Conservation (phyloP, 2,888 invertebrate species). For the Caenorhabditis japonica region DNA sequence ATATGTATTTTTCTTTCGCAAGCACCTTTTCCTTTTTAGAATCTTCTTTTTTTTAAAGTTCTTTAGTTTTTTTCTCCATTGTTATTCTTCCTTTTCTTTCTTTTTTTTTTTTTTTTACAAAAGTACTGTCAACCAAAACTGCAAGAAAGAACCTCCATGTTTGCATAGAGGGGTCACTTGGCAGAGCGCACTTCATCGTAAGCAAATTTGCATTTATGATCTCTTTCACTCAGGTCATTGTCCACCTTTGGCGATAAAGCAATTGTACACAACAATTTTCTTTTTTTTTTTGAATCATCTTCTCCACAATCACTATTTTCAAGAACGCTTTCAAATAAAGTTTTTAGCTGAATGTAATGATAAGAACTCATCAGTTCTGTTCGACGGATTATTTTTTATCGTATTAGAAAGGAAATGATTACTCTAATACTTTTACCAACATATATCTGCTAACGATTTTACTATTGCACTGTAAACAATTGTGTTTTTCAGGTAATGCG, state of each 20-base stretch:
- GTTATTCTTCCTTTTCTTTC: slow-evolving; percentile 16
- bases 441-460: not conserved
- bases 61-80: no score
- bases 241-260: slow-evolving; percentile 22
- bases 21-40: slow-evolving; percentile 1
- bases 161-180: slow-evolving; percentile 41
- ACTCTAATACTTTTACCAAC: slow-evolving; percentile 4
- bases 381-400: slow-evolving; percentile 23
- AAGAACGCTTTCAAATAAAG: not conserved
- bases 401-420: slow-evolving; percentile 10
- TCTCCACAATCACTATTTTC: not conserved
- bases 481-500: slow-evolving; percentile 24
- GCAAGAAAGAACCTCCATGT: slow-evolving; percentile 33
- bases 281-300: slow-evolving; percentile 2
- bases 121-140: slow-evolving; percentile 18
- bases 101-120: slow-evolving; percentile 2
- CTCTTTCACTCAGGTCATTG: slow-evolving; percentile 37
- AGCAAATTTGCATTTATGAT: slow-evolving; percentile 56
- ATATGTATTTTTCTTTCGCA: slow-evolving; percentile 12
- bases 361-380: not conserved
- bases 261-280: slow-evolving; percentile 4
- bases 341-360: slow-evolving; percentile 7
- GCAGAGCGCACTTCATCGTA: slow-evolving; percentile 43
- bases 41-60: slow-evolving; percentile 28
- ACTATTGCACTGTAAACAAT: not conserved